Evolutionary conservation across 2,888 invertebrate genomes (phyloP).

Genomic region (Bombylius major): DNA sequence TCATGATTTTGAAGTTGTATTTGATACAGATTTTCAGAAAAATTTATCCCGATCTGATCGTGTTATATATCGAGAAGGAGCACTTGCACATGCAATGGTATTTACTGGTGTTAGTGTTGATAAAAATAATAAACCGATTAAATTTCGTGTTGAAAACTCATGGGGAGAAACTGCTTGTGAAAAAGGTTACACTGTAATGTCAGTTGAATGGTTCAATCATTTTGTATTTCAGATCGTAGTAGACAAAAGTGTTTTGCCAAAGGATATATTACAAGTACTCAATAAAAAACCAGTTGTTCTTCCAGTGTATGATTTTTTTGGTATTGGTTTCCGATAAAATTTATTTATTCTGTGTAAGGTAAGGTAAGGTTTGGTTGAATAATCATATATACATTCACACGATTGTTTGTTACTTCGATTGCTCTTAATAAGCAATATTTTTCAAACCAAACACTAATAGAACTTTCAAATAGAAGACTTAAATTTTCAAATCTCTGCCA

Average conservation of each 20-base stretch:
- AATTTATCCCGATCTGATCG: constrained; percentile 69
- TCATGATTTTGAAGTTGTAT: constrained; percentile 68
- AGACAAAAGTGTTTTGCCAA: constrained; percentile 68
- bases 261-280: constrained; percentile 61
- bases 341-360: no score
- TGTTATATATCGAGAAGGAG: constrained; percentile 71
- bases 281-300: constrained; percentile 61
- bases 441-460: no score
- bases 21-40: constrained; percentile 68
- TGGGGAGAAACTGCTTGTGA: constrained; percentile 83
- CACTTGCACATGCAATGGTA: constrained; percentile 88
- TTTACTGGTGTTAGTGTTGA: constrained; percentile 73
- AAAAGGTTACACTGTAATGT: constrained; percentile 75
- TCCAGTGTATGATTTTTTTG: constrained; percentile 72
- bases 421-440: no score
- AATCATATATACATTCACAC: no score
- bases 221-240: constrained; percentile 81
- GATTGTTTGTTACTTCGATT: no score
- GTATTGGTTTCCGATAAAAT: no score
- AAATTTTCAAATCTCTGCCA: no score
- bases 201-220: constrained; percentile 76
- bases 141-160: constrained; percentile 82
- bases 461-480: no score
- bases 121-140: constrained; percentile 52
- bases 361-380: no score